Evolutionary conservation across 2,888 invertebrate genomes (phyloP), one percentile per base, ranked within the genome.

Genomic region (Campoplex nolae): DNA sequence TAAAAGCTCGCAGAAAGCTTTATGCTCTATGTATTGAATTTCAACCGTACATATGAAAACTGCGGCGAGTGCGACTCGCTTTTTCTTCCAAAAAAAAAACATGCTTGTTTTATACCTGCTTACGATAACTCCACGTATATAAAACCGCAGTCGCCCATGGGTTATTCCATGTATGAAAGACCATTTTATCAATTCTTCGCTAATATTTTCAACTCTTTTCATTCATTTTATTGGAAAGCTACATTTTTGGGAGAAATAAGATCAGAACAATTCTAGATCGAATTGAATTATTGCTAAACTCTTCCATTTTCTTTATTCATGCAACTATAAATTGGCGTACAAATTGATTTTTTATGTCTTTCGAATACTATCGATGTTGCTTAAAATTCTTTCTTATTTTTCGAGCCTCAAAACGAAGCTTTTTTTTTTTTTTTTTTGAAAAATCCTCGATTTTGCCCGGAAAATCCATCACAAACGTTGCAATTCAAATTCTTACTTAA

Each of bases 1-100:
- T 76, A 58, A 83, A 83, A 83, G 70, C 82, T 83, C 42, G 82
- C 32, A 76, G 76, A 83, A 83, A 83, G 82, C 82, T 83, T 76
- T 70, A 76, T 76, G 75, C 82, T 28, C 45, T 58, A 56, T 58
- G 74, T 81, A 83, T 83, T 70, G 82, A 76, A 83, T 83, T 73
- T 62, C 70, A 48, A 67, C 56, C 56, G 67, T 80, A 80, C 32
- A 58, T 48, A 56, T 28, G 45, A 45, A 62, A 56, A 45, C 68
- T 54, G 56, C 23, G 38, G 28, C 73, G 54, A 74, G 28, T 7
- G 54, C 23, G 54, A 28, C 71, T 38, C 54, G 67, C 76, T 56
- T 42, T 70, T 70, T 58, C 45, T 45, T 76, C 56, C 28, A 58
- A 83, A 83, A 23, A 83, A 23, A 23, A 23, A 76, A 70, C 83